Percentiles rank a stretch among this genome's conserved stretches.
Conservation (phyloP, 2,797 vertebrate species). For the Hyperoplus immaculatus region DNA sequence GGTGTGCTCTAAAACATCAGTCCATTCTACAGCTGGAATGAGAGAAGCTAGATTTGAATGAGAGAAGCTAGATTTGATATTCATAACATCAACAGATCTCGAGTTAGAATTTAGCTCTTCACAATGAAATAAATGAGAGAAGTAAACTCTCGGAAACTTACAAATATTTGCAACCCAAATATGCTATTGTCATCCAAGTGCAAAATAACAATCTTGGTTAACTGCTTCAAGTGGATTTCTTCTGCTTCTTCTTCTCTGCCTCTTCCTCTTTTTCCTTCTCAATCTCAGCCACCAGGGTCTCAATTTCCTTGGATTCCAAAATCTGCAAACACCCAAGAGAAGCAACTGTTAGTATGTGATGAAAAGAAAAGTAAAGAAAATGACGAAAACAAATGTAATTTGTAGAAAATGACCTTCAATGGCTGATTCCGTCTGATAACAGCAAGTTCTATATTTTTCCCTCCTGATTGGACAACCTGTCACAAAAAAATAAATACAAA, state of each 20-base stretch:
- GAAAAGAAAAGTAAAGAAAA: not conserved
- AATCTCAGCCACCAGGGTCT: constrained; percentile 88
- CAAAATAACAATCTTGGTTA: constrained; percentile 53
- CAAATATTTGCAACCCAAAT: constrained; percentile 55
- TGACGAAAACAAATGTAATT: constrained; percentile 15
- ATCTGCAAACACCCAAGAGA: constrained; percentile 76
- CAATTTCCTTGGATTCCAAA: constrained; percentile 90
- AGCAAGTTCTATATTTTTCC: constrained; percentile 89
- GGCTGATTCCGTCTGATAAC: constrained; percentile 89
- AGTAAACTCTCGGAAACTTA: constrained; percentile 37
- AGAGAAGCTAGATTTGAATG: constrained; percentile 6
- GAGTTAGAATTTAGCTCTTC: constrained; percentile 64
- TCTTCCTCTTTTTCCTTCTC: constrained; percentile 91
- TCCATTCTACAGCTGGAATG: constrained; percentile 24
- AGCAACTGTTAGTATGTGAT: not conserved
- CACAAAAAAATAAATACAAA: constrained; percentile 20
- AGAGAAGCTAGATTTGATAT: constrained; percentile 6
- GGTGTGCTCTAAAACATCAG: constrained; percentile 15
- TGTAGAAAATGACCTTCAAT: constrained; percentile 78
- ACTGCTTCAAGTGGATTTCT: constrained; percentile 82
- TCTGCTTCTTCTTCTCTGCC: constrained; percentile 90
- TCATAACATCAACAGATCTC: constrained; percentile 38
- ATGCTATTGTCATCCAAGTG: constrained; percentile 64
- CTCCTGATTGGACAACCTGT: constrained; percentile 89
- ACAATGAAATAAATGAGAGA: constrained; percentile 48